Base-by-base conservation (phyloP, 2,888 invertebrate genomes). In the Yponomeuta malinellus region DNA sequence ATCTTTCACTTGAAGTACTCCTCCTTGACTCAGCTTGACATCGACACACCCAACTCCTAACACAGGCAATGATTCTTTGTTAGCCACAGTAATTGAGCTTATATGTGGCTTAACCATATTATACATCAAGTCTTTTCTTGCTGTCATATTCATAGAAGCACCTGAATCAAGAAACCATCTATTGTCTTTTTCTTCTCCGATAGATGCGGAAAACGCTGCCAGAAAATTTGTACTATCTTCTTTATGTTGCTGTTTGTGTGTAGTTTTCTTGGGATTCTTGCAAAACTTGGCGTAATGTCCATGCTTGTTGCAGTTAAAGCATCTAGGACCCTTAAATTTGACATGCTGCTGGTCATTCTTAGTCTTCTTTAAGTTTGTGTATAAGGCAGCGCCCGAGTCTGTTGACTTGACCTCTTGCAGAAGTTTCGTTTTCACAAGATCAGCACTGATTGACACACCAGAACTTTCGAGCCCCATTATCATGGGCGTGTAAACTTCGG, bases 121-220 rank as follows among this genome's bases (percentile, higher is more conserved):
- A 10, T 68, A 63, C 59, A 71, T 68, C 63, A 63, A 63, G 1
- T 68, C 43, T 2, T 9, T n/a, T 4, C 23, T 63, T 2, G 8
- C 37, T n/a, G 68, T 71, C 71, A 71, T 66, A 43, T 70, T 64
- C 70, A 70, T 70, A 3, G 70, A 70, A 1, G 70, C 70, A 65
- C 64, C 70, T 0, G 65, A 71, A 68, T 71, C 71, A 12, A 71
- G 12, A 68, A 43, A 71, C 71, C 71, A 71, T 48, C 23, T 23
- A 23, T 48, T n/a, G 66, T 73, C 64, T 15, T 12, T 71, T 2
- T 64, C 66, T 8, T 71, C 63, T 33, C 52, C 9, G 12, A 63
- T 15, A 12, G 70, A 59, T 0, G 75, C 74, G 74, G 76, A 70
- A 73, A 77, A 77, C 12, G 74, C 77, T 29, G 76, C 76, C 63